These are phyloP conservation scores for Bombus consobrinus DNA, from an alignment of 1,140 invertebrate genomes.

Conservation along the genomic window DNA sequence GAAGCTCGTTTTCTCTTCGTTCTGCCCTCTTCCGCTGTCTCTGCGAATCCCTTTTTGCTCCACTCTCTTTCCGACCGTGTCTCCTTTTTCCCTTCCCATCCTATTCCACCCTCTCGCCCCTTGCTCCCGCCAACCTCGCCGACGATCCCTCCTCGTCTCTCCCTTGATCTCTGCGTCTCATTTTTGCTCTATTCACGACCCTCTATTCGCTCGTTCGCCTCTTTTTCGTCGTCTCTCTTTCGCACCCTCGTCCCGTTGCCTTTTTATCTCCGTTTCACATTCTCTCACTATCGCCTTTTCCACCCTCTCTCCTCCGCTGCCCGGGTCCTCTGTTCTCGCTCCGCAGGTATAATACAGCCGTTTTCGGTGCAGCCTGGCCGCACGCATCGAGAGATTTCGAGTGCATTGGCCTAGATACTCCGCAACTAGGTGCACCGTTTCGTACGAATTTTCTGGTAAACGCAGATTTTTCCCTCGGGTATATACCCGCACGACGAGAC, in stretches of 20 bases:
- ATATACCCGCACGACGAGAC: background rate
- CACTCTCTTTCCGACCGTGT: background rate
- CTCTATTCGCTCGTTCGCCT: background rate
- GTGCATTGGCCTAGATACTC: constrained; percentile 57
- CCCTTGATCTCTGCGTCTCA: constrained; percentile 1
- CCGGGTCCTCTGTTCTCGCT: no score
- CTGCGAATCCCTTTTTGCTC: background rate
- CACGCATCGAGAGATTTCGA: constrained; percentile 55
- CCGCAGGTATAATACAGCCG: constrained; percentile 39
- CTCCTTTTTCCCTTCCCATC: background rate
- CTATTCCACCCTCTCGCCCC: background rate
- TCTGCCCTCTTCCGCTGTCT: background rate
- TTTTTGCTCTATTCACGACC: constrained; percentile 25
- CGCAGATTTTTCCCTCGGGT: background rate
- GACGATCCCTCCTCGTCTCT: no score
- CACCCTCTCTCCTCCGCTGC: background rate
- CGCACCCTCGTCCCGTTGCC: background rate
- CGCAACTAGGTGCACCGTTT: background rate
- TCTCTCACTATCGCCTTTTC: background rate
- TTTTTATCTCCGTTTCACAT: background rate
- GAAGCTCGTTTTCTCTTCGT: background rate
- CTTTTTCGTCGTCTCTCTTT: background rate
- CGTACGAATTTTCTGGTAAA: constrained; percentile 26
- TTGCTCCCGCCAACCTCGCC: background rate
- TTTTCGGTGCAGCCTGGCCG: constrained; percentile 48